Percentiles rank a stretch among this genome's conserved stretches.
phyloP scores from a whole-genome alignment of 2,113 vertebrate species.

The Eidolon helvum region DNA sequence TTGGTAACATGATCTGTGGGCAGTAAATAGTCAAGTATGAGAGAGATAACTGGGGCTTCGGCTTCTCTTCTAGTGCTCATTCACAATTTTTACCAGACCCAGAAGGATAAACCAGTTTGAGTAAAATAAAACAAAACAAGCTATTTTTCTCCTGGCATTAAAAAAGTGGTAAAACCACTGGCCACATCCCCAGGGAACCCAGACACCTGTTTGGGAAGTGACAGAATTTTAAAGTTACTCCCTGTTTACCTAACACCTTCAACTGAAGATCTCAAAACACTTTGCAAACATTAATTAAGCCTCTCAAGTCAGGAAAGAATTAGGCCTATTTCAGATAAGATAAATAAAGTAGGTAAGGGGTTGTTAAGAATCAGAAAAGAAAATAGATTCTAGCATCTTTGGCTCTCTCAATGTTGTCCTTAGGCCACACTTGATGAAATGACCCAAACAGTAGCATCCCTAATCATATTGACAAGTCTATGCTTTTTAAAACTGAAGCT shows the following conservation, averaged over 20 bases:
- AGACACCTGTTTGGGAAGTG: constrained; percentile 24
- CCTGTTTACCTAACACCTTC: constrained; percentile 44
- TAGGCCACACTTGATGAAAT: neutral
- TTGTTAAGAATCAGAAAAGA: constrained; percentile 44
- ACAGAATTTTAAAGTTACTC: constrained; percentile 49
- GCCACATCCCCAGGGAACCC: neutral
- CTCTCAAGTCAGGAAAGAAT: constrained; percentile 42
- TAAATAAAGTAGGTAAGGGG: constrained; percentile 15
- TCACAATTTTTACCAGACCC: constrained; percentile 2
- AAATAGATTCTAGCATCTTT: neutral
- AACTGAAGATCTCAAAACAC: constrained; percentile 44
- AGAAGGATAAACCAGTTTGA: constrained; percentile 8
- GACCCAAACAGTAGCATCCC: neutral
- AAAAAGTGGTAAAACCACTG: neutral
- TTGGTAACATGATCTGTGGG: neutral
- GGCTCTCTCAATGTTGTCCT: neutral
- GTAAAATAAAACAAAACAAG: constrained; percentile 18
- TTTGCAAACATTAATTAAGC: constrained; percentile 54
- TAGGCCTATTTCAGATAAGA: constrained; percentile 46
- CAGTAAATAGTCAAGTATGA: neutral
- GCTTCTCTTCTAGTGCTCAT: constrained; percentile 12
- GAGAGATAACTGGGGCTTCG: neutral
- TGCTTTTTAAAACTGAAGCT: neutral
- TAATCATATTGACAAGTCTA: neutral
- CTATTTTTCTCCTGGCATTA: constrained; percentile 27